Evolutionary conservation across 2,888 invertebrate species (phyloP).

Genomic region (Drosophila multiciliata): DNA sequence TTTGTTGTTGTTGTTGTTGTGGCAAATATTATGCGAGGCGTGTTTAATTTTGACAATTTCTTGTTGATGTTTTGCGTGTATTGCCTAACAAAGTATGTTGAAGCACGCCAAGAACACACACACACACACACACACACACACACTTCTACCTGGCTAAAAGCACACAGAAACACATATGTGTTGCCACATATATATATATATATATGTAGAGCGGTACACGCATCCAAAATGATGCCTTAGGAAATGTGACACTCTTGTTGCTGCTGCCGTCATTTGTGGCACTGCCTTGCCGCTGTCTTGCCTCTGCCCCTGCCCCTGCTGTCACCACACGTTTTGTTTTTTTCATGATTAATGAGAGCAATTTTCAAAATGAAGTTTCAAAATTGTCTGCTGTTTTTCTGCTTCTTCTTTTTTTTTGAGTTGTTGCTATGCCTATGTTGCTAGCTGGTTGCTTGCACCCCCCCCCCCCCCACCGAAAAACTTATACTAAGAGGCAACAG

Average conservation of each 20-base stretch:
- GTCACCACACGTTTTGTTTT: conserved; percentile 25
- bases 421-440: neutral
- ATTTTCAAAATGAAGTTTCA: conserved; percentile 70
- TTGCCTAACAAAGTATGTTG: conserved; percentile 53
- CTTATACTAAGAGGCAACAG: conserved; percentile 16
- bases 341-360: conserved; percentile 69
- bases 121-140: conserved; percentile 4
- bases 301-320: conserved; percentile 1
- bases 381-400: conserved; percentile 30
- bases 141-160: neutral
- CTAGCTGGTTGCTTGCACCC: neutral
- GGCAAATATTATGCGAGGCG: conserved; percentile 27
- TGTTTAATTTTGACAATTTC: conserved; percentile 32
- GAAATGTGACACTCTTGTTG: conserved; percentile 17
- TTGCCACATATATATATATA: neutral
- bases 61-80: conserved; percentile 61
- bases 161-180: conserved; percentile 2
- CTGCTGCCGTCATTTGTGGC: conserved; percentile 13
- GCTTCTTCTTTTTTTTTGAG: neutral
- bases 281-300: neutral
- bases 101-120: conserved; percentile 44
- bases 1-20: neutral
- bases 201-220: conserved; percentile 15
- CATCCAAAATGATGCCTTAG: conserved; percentile 34
- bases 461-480: neutral